Conservation (phyloP, 2,888 invertebrate genomes). For the Lydus trimaculatus region DNA sequence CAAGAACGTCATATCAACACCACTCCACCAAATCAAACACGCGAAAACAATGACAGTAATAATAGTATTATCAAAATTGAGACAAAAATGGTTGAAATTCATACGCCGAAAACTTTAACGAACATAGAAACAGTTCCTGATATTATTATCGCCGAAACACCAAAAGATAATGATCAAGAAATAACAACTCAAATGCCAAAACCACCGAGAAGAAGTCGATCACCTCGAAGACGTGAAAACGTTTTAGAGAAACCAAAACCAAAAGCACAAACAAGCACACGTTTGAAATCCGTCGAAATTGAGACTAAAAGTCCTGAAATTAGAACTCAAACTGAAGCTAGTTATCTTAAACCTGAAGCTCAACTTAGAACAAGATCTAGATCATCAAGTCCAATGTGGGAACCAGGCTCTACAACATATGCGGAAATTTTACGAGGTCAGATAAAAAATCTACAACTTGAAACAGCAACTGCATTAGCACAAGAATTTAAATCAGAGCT, state of each 20-base stretch:
- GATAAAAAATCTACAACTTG: conserved; percentile 28
- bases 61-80: conserved; percentile 29
- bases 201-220: conserved; percentile 62
- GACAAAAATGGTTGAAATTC: conserved; percentile 39
- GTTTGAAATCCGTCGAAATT: background rate
- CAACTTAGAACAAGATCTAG: conserved; percentile 59
- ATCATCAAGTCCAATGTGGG: conserved; percentile 77
- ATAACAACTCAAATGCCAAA: conserved; percentile 47
- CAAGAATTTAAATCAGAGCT: conserved; percentile 15
- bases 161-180: conserved; percentile 13
- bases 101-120: conserved; percentile 19
- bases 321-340: conserved; percentile 3
- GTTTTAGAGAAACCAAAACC: conserved; percentile 25
- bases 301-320: conserved; percentile 29
- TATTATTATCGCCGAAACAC: conserved; percentile 26
- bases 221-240: conserved; percentile 60
- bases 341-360: conserved; percentile 3
- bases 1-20: conserved; percentile 44
- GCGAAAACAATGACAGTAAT: conserved; percentile 29
- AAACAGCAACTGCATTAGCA: conserved; percentile 20
- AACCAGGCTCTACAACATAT: conserved; percentile 77
- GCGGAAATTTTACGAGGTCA: conserved; percentile 79
- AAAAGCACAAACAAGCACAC: conserved; percentile 20
- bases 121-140: conserved; percentile 30
- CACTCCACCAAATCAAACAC: conserved; percentile 37